Conservation (phyloP, 2,113 vertebrate genomes). For the Nibea coibor region DNA sequence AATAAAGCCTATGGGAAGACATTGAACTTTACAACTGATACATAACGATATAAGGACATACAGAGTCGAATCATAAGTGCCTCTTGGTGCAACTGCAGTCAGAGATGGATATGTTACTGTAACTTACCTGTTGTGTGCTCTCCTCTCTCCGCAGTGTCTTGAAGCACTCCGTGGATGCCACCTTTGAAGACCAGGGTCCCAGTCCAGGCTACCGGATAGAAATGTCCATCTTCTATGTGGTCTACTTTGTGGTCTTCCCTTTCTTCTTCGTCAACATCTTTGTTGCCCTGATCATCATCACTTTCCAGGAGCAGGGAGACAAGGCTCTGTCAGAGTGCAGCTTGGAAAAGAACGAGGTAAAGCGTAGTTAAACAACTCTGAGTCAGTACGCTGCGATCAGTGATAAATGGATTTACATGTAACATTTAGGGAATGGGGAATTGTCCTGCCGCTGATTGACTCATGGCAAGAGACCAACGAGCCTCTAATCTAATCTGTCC, state of each 20-base stretch:
- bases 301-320: slow-evolving; percentile 98
- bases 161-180: slow-evolving; percentile 97
- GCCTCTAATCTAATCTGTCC: too few relatives aligned
- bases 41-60: neutral
- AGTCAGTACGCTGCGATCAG: neutral
- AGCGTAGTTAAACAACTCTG: neutral
- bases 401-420: neutral
- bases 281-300: slow-evolving; percentile 98
- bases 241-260: slow-evolving; percentile 98
- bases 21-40: too few relatives aligned
- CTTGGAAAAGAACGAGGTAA: slow-evolving; percentile 97
- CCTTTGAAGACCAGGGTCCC: slow-evolving; percentile 94
- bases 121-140: neutral
- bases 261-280: slow-evolving; percentile 99
- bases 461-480: too few relatives aligned
- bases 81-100: too few relatives aligned
- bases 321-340: slow-evolving; percentile 97
- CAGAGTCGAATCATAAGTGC: neutral
- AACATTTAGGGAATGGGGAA: slow-evolving; percentile 2
- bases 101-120: neutral
- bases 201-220: slow-evolving; percentile 96
- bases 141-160: slow-evolving; percentile 86
- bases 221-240: slow-evolving; percentile 98
- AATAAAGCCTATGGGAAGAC: too few relatives aligned
- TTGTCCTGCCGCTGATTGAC: too few relatives aligned